Evolutionary conservation across 2,797 vertebrate species (phyloP).

Genomic region (Poecilia velifera): DNA sequence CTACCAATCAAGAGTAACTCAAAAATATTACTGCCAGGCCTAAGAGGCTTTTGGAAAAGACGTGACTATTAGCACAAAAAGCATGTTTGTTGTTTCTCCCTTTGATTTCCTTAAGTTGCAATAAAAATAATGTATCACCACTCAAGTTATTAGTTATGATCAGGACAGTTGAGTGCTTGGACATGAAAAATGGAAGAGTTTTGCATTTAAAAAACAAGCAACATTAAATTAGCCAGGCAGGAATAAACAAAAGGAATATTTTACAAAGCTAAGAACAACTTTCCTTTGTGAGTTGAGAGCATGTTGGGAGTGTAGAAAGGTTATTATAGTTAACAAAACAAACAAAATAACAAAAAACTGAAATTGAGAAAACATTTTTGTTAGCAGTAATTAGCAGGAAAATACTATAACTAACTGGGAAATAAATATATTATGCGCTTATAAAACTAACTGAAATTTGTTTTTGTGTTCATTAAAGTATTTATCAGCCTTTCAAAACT

Average conservation of each 20-base stretch:
- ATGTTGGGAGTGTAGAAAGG: slow-evolving; percentile 4
- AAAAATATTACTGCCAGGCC: slow-evolving; percentile 58
- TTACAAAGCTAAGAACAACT: slow-evolving; percentile 14
- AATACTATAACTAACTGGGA: too few species aligned
- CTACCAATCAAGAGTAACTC: slow-evolving; percentile 71
- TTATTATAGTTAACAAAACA: too few species aligned
- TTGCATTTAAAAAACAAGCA: slow-evolving; percentile 20
- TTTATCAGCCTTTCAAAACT: too few species aligned
- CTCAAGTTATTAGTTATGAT: slow-evolving; percentile 60
- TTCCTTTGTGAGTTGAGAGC: slow-evolving; percentile 39
- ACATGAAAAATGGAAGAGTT: slow-evolving; percentile 18
- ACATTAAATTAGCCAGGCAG: slow-evolving; percentile 14
- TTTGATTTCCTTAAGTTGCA: slow-evolving; percentile 58
- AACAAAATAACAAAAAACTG: too few species aligned
- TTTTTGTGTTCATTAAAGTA: too few species aligned
- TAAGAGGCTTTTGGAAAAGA: slow-evolving; percentile 57
- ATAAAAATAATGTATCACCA: slow-evolving; percentile 62
- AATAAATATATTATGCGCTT: too few species aligned
- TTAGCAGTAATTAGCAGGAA: too few species aligned
- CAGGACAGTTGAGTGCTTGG: slow-evolving; percentile 48
- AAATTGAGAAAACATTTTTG: too few species aligned
- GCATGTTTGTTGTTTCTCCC: slow-evolving; percentile 46
- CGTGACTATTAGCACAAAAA: slow-evolving; percentile 45
- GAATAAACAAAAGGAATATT: slow-evolving; percentile 12
- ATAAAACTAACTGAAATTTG: too few species aligned